These are phyloP conservation scores for Halictus ligatus DNA, from an alignment of 2,888 invertebrate species.

Conservation along the genomic window DNA sequence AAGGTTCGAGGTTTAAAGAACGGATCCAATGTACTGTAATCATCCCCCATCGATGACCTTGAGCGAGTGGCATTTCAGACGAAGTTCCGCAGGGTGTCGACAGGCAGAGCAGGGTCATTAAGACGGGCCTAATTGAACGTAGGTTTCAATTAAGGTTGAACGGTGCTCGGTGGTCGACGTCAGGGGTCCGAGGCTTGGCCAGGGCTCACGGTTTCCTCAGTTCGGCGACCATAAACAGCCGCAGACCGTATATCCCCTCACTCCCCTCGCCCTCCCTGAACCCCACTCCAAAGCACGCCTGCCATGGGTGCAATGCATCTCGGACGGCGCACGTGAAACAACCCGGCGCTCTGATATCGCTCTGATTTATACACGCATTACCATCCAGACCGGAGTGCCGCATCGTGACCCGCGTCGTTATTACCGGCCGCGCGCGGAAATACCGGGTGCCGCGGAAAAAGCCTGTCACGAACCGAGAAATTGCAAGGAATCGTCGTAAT, in stretches of 20 bases:
- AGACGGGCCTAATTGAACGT: conserved; percentile 68
- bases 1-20: not conserved
- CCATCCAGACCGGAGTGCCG: conserved; percentile 66
- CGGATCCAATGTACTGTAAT: not conserved
- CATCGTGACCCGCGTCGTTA: conserved; percentile 64
- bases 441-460: conserved; percentile 37
- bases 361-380: conserved; percentile 76
- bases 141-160: conserved; percentile 67
- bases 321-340: conserved; percentile 67
- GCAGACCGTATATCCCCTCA: conserved; percentile 22
- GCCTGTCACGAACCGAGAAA: not conserved
- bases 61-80: not conserved
- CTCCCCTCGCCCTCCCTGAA: not conserved
- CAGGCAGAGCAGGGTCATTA: conserved; percentile 41
- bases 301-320: conserved; percentile 68
- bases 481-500: not conserved
- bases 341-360: conserved; percentile 68
- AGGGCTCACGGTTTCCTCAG: conserved; percentile 57
- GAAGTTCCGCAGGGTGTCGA: conserved; percentile 11
- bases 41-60: not conserved
- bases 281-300: not conserved
- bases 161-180: conserved; percentile 49
- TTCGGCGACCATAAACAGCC: conserved; percentile 64
- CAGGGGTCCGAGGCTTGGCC: conserved; percentile 36
- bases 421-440: conserved; percentile 44